A percentile compares a stretch with the other conserved stretches of the same genome.
phyloP scores from a whole-genome alignment of 2,113 vertebrate genomes.

The Antechinus stuartii region DNA sequence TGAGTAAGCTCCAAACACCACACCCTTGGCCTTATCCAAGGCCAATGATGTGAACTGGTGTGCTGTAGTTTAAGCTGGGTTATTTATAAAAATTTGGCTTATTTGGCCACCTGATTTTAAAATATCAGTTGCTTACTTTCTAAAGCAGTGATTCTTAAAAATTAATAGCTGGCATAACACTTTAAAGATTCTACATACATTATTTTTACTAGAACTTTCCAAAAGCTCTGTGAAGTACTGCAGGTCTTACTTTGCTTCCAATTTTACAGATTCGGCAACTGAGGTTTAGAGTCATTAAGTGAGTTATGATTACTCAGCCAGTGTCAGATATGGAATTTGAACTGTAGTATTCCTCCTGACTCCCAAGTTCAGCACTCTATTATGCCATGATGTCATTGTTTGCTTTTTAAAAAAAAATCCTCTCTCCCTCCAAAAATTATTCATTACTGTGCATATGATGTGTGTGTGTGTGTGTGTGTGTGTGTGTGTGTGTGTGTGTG shows the following conservation, averaged over 20 bases:
- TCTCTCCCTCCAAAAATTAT: not conserved
- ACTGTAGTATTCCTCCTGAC: not conserved
- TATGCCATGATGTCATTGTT: not conserved
- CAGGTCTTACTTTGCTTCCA: slow-evolving; percentile 9
- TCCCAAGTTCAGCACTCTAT: not conserved
- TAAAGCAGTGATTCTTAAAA: not conserved
- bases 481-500: no score
- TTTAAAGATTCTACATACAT: not conserved
- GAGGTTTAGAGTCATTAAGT: slow-evolving; percentile 4
- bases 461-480: not conserved
- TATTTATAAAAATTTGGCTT: not conserved
- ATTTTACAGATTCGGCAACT: not conserved
- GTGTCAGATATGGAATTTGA: not conserved
- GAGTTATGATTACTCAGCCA: not conserved
- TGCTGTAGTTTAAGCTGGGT: not conserved
- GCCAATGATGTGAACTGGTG: not conserved
- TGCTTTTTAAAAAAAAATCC: not conserved
- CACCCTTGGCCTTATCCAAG: not conserved
- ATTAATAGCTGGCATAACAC: not conserved
- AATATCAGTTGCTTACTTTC: not conserved
- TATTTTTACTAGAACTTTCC: slow-evolving; percentile 15
- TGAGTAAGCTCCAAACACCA: not conserved
- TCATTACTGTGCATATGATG: not conserved
- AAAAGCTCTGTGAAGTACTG: not conserved
- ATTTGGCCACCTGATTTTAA: not conserved